Conservation (phyloP, 1,140 invertebrate species). For the Drosophila leontia region DNA sequence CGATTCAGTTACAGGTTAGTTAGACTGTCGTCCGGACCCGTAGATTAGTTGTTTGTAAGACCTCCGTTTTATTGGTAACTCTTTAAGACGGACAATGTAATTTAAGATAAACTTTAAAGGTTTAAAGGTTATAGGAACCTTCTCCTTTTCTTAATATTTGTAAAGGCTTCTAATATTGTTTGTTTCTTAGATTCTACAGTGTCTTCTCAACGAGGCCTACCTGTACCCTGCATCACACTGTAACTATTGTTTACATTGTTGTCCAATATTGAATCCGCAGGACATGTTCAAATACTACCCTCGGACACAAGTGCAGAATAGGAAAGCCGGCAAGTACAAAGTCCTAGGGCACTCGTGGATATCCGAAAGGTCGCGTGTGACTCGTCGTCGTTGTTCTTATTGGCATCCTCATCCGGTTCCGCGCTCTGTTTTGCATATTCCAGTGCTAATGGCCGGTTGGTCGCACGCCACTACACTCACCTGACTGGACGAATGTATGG, state of each 20-base stretch:
- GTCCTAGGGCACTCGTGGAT: slow-evolving; percentile 15
- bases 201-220: not conserved
- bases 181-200: not conserved
- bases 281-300: slow-evolving; percentile 11
- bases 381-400: slow-evolving; percentile 22
- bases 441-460: slow-evolving; percentile 30
- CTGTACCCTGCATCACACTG: not conserved
- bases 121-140: not conserved
- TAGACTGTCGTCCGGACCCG: not conserved
- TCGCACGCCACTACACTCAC: slow-evolving; percentile 36
- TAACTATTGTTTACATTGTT: slow-evolving; percentile 9
- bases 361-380: slow-evolving; percentile 29
- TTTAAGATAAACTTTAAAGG: not conserved
- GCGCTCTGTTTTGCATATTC: slow-evolving; percentile 51
- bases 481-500: slow-evolving; percentile 4
- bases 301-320: slow-evolving; percentile 9
- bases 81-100: not conserved
- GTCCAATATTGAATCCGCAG: slow-evolving; percentile 9
- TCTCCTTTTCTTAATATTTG: not conserved
- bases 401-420: slow-evolving; percentile 46
- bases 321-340: slow-evolving; percentile 18
- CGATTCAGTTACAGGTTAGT: slow-evolving; percentile 36
- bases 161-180: not conserved
- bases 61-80: not conserved
- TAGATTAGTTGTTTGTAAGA: slow-evolving; percentile 15